phyloP scores from a whole-genome alignment of 2,888 invertebrate species.

The Zaprionus bogoriensis region DNA sequence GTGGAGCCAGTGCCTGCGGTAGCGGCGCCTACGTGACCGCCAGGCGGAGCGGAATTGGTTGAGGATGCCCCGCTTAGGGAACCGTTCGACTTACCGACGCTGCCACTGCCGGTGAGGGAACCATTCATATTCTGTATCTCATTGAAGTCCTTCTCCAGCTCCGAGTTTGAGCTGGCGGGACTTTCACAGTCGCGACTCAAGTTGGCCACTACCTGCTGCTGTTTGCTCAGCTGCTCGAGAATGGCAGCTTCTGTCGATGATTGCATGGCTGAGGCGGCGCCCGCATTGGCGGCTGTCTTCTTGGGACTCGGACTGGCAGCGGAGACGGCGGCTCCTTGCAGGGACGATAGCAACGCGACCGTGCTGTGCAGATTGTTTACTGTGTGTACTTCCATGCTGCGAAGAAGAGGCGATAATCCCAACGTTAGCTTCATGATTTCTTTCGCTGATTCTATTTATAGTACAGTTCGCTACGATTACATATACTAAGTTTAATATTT shows the following conservation, averaged over 20 bases:
- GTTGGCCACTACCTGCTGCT: conserved; percentile 39
- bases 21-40: not conserved
- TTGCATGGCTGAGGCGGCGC: conserved; percentile 28
- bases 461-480: not conserved
- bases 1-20: conserved; percentile 17
- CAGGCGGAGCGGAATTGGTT: conserved; percentile 41
- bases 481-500: not conserved
- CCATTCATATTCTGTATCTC: conserved; percentile 84
- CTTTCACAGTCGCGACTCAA: conserved; percentile 83
- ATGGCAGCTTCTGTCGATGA: conserved; percentile 45
- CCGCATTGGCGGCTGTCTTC: conserved; percentile 30
- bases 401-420: conserved; percentile 2
- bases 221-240: conserved; percentile 46
- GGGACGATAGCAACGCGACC: conserved; percentile 49
- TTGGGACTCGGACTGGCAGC: conserved; percentile 40
- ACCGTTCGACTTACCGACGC: conserved; percentile 77
- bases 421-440: not conserved
- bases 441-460: not conserved
- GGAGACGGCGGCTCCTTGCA: conserved; percentile 58
- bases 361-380: conserved; percentile 75
- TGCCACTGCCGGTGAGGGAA: conserved; percentile 69
- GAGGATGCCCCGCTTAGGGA: conserved; percentile 76
- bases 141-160: conserved; percentile 86
- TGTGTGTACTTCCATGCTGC: conserved; percentile 81
- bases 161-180: conserved; percentile 86